These are phyloP conservation scores for Mola mola DNA, from an alignment of 2,113 vertebrate genomes.

Conservation along the genomic window DNA sequence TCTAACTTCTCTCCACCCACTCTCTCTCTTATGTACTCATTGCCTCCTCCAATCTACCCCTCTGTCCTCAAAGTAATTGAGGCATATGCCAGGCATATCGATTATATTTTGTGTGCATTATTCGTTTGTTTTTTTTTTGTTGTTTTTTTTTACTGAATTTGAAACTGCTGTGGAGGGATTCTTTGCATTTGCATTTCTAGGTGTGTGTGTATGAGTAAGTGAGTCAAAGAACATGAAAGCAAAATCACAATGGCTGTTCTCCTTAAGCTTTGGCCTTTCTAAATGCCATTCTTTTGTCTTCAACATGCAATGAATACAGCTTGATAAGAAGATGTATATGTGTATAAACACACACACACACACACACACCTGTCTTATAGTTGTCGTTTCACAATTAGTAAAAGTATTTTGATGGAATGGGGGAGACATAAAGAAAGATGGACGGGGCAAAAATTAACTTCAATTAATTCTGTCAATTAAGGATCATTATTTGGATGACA, in stretches of 20 bases:
- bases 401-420: too few relatives aligned
- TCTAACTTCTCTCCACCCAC: constrained; percentile 37
- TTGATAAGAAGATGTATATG: constrained; percentile 71
- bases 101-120: constrained; percentile 35
- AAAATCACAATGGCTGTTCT: constrained; percentile 69
- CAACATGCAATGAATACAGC: constrained; percentile 76
- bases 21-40: constrained; percentile 44
- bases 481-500: constrained; percentile 42
- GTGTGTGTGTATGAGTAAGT: constrained; percentile 11
- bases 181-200: constrained; percentile 14
- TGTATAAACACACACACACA: constrained; percentile 42
- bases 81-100: constrained; percentile 68
- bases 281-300: constrained; percentile 60
- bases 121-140: neutral
- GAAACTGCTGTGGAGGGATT: constrained; percentile 23
- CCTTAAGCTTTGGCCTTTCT: constrained; percentile 54
- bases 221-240: constrained; percentile 47
- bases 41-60: constrained; percentile 40
- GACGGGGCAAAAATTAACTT: neutral
- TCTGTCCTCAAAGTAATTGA: constrained; percentile 66
- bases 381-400: too few relatives aligned
- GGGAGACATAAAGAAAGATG: neutral
- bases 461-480: constrained; percentile 48
- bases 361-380: constrained; percentile 38
- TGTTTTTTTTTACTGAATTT: constrained; percentile 20